Conservation (phyloP, 2,113 vertebrate species). For the Percina caprodes region DNA sequence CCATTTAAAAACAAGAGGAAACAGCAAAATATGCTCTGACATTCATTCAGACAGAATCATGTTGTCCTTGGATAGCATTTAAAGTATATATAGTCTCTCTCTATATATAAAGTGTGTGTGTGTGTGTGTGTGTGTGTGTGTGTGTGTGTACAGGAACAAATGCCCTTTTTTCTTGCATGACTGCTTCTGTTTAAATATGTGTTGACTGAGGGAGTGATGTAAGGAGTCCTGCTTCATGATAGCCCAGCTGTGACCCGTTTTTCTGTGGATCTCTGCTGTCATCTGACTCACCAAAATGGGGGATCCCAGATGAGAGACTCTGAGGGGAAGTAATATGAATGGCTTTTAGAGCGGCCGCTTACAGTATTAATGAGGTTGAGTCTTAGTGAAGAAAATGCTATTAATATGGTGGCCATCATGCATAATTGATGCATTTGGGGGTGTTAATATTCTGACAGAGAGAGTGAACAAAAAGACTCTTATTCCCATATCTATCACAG, state of each 20-base stretch:
- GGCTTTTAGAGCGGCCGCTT: slow-evolving; percentile 75
- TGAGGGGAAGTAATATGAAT: slow-evolving; percentile 66
- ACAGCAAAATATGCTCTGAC: slow-evolving; percentile 7
- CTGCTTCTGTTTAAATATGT: slow-evolving; percentile 33
- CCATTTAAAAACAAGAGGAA: slow-evolving; percentile 26
- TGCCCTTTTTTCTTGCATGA: slow-evolving; percentile 50
- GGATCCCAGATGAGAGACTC: slow-evolving; percentile 48
- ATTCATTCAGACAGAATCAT: slow-evolving; percentile 34
- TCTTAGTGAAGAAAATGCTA: slow-evolving; percentile 56
- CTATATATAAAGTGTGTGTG: not conserved
- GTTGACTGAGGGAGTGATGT: slow-evolving; percentile 50
- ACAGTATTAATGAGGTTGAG: slow-evolving; percentile 74
- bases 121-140: not conserved
- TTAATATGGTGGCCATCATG: slow-evolving; percentile 64
- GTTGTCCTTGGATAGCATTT: slow-evolving; percentile 38
- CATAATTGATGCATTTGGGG: slow-evolving; percentile 59
- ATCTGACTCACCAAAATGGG: slow-evolving; percentile 38
- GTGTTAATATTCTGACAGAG: slow-evolving; percentile 42
- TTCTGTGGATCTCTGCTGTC: slow-evolving; percentile 27
- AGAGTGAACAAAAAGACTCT: slow-evolving; percentile 15
- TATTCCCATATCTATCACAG: not conserved
- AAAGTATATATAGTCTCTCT: not conserved
- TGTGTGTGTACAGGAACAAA: slow-evolving; percentile 21
- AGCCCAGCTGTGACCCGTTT: slow-evolving; percentile 24
- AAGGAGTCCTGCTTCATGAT: slow-evolving; percentile 41